Evolutionary conservation across 1,140 invertebrate species (phyloP), one percentile per base, ranked within the genome.

Genomic region (Cherax quadricarinatus): DNA sequence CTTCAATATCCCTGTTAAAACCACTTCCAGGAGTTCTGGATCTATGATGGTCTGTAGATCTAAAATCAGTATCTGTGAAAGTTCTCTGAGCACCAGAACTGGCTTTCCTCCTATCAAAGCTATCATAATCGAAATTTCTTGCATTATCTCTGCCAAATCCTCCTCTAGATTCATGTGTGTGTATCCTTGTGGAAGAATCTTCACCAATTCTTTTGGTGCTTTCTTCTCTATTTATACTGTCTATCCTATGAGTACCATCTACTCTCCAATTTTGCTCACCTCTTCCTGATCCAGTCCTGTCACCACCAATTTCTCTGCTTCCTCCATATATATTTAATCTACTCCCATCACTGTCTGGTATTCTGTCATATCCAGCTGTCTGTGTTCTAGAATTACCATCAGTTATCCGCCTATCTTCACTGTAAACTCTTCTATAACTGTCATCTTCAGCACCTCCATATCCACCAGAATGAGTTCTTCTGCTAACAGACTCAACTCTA

Each of bases 361-460:
- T 60, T 48, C 30, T 73, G 16, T 80, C 75, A 60, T 30, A n/a
- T n/a, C 75, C 86, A 60, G 24, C 30, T 18, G 48, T 75, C 30
- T 84, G 66, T 16, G 82, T 85, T 79, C 83, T 78, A 66, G 89
- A 70, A 16, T 83, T 70, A 70, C 73, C 86, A 60, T 91, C 84
- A 85, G 53, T 80, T 30, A 57, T 88, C 51, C 81, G 88, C 66
- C 78, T 92, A 16, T 82, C 75, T 57, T 57, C 85, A 24, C 24
- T 78, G n/a, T 78, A 87, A 18, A 53, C 30, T 53, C n/a, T 87
- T 57, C 81, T 84, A 41, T 75, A 57, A 66, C 51, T 51, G 16
- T n/a, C 48, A 85, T 84, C 66, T 60, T 66, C 41, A 30, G 16
- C 16, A 30, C 49, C n/a, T 6, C 66, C 88, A 12, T 78, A 18